A percentile compares a stretch with the other conserved stretches of the same genome.
phyloP scores from a whole-genome alignment of 2,888 invertebrate genomes.

The Ephialtes manifestator region DNA sequence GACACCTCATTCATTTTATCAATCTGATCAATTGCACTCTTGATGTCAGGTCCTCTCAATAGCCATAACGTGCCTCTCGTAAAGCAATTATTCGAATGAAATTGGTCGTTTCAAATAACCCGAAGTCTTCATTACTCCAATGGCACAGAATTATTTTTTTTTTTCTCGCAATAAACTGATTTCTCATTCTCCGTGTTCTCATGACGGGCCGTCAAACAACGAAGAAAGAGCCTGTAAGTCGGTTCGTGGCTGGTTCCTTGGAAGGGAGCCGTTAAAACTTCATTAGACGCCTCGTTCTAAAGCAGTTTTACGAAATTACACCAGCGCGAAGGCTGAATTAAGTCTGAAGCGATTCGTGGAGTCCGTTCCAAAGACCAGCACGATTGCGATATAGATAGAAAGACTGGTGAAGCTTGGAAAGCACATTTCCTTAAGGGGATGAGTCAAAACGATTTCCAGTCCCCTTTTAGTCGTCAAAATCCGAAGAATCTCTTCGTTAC shows the following conservation, averaged over 20 bases:
- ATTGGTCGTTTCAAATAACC: constrained; percentile 23
- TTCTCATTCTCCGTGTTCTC: constrained; percentile 6
- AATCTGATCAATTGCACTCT: not conserved
- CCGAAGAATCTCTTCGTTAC: constrained; percentile 31
- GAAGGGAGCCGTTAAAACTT: constrained; percentile 69
- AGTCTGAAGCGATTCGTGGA: constrained; percentile 53
- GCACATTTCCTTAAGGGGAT: constrained; percentile 67
- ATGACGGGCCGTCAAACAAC: constrained; percentile 22
- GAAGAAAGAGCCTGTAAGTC: not conserved
- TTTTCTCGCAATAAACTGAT: constrained; percentile 38
- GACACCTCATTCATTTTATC: not conserved
- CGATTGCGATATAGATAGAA: constrained; percentile 27
- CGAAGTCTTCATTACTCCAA: constrained; percentile 29
- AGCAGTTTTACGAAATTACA: constrained; percentile 75
- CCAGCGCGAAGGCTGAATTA: constrained; percentile 65
- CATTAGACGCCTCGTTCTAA: constrained; percentile 71
- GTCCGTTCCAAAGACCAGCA: constrained; percentile 24
- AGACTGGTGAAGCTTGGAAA: constrained; percentile 44
- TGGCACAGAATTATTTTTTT: not conserved
- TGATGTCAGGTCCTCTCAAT: not conserved
- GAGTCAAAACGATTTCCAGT: constrained; percentile 16
- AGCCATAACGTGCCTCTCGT: not conserved
- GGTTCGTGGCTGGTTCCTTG: constrained; percentile 8
- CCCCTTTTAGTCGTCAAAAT: not conserved
- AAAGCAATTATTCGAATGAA: constrained; percentile 8